Evolutionary conservation across 2,113 vertebrate genomes (phyloP), one percentile per base, ranked within the genome.

Genomic region (Nestor notabilis): DNA sequence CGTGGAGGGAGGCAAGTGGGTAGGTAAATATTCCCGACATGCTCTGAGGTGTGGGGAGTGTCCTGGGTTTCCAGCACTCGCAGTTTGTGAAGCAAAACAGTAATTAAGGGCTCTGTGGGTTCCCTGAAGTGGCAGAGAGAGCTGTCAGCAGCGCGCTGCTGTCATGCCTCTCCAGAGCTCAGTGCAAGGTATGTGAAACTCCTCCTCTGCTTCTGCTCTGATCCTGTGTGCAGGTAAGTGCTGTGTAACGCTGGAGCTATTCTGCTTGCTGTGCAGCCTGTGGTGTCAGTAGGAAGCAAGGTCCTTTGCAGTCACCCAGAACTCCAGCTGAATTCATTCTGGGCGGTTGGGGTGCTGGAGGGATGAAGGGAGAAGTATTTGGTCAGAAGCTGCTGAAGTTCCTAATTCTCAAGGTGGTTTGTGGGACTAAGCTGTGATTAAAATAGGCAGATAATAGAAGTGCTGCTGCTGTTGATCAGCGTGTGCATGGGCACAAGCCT

Each of bases 1-100:
- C 78, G 47, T 0, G 15, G 13, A 46, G 68, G 86, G 47, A 74
- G 76, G 47, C 90, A 89, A 56, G 96, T 2, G 44, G 83, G 44
- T 39, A 95, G 95, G 94, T 96, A 94, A 97, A 80, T 87, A 75
- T 35, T 98, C 98, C 98, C 98, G 71, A 96, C 97, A 96, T 92
- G 98, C 98, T 80, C 95, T 5, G 94, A 96, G 98, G n/a, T n/a
- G 41, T 0, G 46, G 98, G 97, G 97, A 97, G 98, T 93, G 98
- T 96, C 97, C 89, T 17, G 68, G 83, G n/a, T 80, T 84, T 52
- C 89, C 61, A 83, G 83, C 65, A 5, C 39, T 90, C 89, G 37
- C 87, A 13, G 93, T 83, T 21, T 21, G 79, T 7, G 37, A 43
- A 9, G 49, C 52, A 15, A 43, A 87, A 33, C 3, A 92, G 87